Percentiles rank a stretch among this genome's conserved stretches.
Evolutionary conservation across 2,113 vertebrate genomes (phyloP).

Genomic region (Urocitellus parryii): DNA sequence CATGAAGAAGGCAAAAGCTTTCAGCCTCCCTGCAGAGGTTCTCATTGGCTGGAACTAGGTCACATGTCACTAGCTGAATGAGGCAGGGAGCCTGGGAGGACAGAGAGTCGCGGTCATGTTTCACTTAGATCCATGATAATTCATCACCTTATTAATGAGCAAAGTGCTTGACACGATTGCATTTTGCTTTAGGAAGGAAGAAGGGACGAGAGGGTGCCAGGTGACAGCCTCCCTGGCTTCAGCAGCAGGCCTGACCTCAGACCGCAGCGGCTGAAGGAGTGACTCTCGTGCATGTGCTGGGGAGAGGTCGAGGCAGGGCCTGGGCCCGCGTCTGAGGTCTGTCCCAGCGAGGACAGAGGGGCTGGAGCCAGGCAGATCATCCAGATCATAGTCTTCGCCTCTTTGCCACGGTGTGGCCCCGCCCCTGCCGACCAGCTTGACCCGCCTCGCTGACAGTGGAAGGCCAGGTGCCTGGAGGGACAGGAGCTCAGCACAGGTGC

Average conservation of each 20-base stretch:
- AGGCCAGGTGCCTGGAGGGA: no score
- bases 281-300: not conserved
- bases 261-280: no score
- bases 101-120: not conserved
- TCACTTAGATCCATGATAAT: not conserved
- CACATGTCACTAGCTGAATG: rapidly evolving
- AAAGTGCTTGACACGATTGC: rapidly evolving
- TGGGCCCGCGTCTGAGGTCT: rapidly evolving
- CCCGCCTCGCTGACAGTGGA: not conserved
- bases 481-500: not conserved
- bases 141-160: not conserved
- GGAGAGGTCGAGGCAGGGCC: not conserved
- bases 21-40: not conserved
- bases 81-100: not conserved
- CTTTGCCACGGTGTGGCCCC: not conserved
- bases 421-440: rapidly evolving
- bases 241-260: rapidly evolving
- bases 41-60: not conserved
- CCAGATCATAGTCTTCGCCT: no score
- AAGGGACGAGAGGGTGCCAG: not conserved
- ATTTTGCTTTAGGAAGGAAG: not conserved
- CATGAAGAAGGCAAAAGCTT: not conserved
- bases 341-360: rapidly evolving
- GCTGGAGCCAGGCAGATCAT: no score
- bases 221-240: not conserved